Conservation (phyloP, 2,888 invertebrate genomes). For the Lasioglossum leucozonium region DNA sequence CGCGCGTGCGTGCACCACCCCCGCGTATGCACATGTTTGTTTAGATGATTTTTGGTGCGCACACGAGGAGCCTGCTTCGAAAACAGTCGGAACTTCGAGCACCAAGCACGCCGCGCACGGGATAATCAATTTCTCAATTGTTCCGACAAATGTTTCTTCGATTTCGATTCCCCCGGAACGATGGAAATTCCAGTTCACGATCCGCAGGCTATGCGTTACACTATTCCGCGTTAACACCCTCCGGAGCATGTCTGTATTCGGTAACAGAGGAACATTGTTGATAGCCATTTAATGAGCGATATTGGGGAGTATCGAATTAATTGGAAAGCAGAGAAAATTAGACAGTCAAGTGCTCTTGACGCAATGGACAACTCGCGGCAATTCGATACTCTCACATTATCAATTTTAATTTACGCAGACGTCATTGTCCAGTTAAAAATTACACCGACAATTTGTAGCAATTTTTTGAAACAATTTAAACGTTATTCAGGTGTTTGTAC, state of each 20-base stretch:
- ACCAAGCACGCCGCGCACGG: not conserved
- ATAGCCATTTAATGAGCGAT: not conserved
- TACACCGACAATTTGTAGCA: not conserved
- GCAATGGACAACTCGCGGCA: not conserved
- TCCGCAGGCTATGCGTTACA: not conserved
- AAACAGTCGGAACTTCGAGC: not conserved
- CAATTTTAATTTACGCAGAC: not conserved
- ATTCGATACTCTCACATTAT: not conserved
- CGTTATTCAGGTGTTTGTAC: not conserved
- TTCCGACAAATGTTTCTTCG: not conserved
- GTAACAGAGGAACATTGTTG: not conserved
- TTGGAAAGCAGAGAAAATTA: not conserved
- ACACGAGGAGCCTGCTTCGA: not conserved
- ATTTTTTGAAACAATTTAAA: not conserved
- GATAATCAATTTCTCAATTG: not conserved
- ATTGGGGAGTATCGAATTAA: not conserved
- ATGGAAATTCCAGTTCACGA: not conserved
- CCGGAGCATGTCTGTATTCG: not conserved
- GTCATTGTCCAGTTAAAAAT: not conserved
- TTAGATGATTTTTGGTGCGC: conserved; percentile 11
- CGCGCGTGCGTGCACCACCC: conserved; percentile 55
- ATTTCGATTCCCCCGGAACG: not conserved
- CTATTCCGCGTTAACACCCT: not conserved
- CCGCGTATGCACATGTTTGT: not conserved
- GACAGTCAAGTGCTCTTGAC: not conserved